phyloP scores from a whole-genome alignment of 2,113 vertebrate species.

The Capra hircus region DNA sequence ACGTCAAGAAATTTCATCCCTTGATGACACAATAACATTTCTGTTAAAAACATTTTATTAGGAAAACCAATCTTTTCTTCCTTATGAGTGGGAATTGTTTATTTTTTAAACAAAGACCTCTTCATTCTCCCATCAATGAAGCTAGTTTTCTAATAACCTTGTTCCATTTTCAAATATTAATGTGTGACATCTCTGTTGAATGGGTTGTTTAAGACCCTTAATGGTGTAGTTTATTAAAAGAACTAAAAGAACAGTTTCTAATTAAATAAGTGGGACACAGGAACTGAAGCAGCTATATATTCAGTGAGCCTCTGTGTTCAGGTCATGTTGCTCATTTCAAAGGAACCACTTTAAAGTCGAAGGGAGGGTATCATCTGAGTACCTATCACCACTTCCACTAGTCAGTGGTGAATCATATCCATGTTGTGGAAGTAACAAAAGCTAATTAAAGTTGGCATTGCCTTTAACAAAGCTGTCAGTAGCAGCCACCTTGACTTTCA shows the following conservation, averaged over 20 bases:
- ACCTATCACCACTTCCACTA: not conserved
- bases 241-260: not conserved
- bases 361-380: not conserved
- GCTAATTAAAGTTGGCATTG: not conserved
- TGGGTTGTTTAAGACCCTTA: conserved; percentile 31
- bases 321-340: not conserved
- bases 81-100: conserved; percentile 33
- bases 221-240: conserved; percentile 11
- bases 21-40: conserved; percentile 61
- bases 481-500: not conserved
- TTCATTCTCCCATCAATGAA: conserved; percentile 18
- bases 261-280: conserved; percentile 38
- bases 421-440: not conserved
- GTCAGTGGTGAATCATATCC: not conserved
- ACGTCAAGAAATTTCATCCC: conserved; percentile 54
- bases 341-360: not conserved
- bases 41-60: conserved; percentile 64
- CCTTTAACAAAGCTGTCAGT: not conserved
- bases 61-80: conserved; percentile 54
- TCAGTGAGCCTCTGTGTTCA: not conserved
- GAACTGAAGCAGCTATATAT: not conserved
- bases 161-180: conserved; percentile 29
- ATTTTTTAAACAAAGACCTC: conserved; percentile 29
- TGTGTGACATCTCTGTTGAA: not conserved
- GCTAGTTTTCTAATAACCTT: conserved; percentile 53